A percentile compares a stretch with the other conserved stretches of the same genome.
Evolutionary conservation across 2,113 vertebrate genomes (phyloP).

Genomic region (Pelusios castaneus): DNA sequence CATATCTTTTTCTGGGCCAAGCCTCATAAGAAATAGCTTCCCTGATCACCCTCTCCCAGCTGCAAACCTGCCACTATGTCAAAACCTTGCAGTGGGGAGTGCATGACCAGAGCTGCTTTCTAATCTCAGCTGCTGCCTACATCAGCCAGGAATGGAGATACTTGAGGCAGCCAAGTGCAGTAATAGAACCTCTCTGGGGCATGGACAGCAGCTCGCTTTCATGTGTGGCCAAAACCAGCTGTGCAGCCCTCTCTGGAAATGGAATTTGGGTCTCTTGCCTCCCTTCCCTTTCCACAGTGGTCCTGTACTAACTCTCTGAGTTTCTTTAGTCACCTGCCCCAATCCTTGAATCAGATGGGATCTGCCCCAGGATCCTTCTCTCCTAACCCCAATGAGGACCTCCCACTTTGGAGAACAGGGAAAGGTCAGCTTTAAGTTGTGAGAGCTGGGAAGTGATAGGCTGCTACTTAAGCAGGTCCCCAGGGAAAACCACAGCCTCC

Average conservation of each 20-base stretch:
- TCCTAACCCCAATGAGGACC: neutral
- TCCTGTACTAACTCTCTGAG: neutral
- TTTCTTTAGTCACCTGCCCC: neutral
- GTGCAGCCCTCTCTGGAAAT: neutral
- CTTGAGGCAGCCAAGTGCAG: neutral
- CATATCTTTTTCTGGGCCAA: no score
- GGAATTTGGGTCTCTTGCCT: neutral
- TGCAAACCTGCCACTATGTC: neutral
- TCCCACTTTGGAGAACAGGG: neutral
- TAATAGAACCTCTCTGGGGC: neutral
- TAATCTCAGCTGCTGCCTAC: neutral
- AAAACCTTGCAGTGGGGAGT: neutral
- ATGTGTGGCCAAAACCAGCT: neutral
- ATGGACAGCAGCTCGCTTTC: no score
- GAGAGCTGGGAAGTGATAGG: neutral
- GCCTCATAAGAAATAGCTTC: neutral
- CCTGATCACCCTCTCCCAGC: neutral
- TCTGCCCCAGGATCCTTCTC: neutral
- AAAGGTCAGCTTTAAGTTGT: neutral
- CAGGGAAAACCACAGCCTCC: neutral
- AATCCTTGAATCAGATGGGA: neutral
- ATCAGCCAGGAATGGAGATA: neutral
- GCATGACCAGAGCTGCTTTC: neutral
- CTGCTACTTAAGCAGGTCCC: neutral
- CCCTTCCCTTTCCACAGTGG: neutral